Evolutionary conservation across 1,140 invertebrate genomes (phyloP), one percentile per base, ranked within the genome.

Genomic region (Stratiolaelaps scimitus): DNA sequence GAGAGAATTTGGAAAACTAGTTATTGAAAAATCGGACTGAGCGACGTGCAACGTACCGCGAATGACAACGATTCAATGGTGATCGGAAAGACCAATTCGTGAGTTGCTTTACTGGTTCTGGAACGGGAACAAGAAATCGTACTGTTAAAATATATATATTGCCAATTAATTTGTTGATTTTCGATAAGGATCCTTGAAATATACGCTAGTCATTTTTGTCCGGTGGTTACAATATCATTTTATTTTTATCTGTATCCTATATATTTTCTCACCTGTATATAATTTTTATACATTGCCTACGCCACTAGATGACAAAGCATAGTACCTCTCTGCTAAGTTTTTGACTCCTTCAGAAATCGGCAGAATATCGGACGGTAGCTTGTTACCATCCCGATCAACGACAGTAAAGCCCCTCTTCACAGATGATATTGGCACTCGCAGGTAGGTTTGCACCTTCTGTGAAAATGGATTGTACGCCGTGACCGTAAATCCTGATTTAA

Each of bases 391-490:
- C 20, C 47, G 7, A 28, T 15, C 47, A 15, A 6, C 28, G 4
- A 48, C 47, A 48, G 7, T 48, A 28, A 48, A 48, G 4, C 19
- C 4, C 15, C 5, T 4, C 5, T 5, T 28, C 47, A 4, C 47
- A n/a, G n/a, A n/a, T 2, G 28, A 20, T 17, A 68, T 74, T 30
- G 76, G 76, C 13, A 77, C 46, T 30, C 72, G 68, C 1, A 76
- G 64, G 66, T 65, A 71, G 28, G 66, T 65, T 10, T 45, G 43
- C 6, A 74, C 72, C 28, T 48, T 26, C 17, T 70, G 70, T 26
- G 67, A 73, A 10, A 75, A 17, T 29, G 76, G 75, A 66, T 78
- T 78, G 68, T 76, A 78, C 17, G 76, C 68, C 23, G 71, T 70
- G 48, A 76, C 66, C 34, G 71, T 70, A 65, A 77, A 23, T 15